Evolutionary conservation across 2,113 vertebrate species (phyloP).

Genomic region (Dendrocopos noguchii): DNA sequence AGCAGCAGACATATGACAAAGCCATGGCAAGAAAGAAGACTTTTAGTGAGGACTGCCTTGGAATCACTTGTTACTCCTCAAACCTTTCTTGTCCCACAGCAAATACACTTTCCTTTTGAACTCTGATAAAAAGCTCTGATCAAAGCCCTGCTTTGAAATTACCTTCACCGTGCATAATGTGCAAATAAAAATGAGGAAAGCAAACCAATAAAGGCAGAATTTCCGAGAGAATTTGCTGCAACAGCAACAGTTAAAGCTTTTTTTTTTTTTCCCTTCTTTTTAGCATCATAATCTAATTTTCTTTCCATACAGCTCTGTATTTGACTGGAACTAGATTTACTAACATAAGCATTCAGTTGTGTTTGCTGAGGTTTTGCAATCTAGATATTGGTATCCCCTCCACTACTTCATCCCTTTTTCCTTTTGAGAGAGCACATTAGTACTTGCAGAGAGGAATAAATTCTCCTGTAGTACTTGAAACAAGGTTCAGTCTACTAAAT

Average conservation of each 20-base stretch:
- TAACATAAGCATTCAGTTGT: neutral
- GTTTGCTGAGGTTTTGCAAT: neutral
- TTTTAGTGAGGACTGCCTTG: neutral
- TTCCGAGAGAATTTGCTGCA: neutral
- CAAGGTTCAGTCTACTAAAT: neutral
- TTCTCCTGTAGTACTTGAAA: neutral
- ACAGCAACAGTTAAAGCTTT: neutral
- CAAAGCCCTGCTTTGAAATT: neutral
- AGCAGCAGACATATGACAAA: neutral
- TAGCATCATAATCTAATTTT: neutral
- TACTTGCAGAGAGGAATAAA: neutral
- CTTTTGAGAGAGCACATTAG: neutral
- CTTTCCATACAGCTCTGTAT: neutral
- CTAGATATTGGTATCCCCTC: accelerated
- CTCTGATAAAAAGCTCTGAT: neutral
- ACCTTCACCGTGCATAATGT: neutral
- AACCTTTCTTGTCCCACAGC: neutral
- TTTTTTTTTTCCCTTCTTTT: neutral
- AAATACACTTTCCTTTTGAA: neutral
- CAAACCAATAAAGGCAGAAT: neutral
- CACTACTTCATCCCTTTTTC: neutral
- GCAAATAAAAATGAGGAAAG: neutral
- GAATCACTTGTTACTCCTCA: neutral
- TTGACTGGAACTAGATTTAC: neutral
- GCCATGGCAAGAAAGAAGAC: neutral